These are phyloP conservation scores for Pseudonaja textilis DNA, from an alignment of 2,113 vertebrate genomes.

Conservation along the genomic window DNA sequence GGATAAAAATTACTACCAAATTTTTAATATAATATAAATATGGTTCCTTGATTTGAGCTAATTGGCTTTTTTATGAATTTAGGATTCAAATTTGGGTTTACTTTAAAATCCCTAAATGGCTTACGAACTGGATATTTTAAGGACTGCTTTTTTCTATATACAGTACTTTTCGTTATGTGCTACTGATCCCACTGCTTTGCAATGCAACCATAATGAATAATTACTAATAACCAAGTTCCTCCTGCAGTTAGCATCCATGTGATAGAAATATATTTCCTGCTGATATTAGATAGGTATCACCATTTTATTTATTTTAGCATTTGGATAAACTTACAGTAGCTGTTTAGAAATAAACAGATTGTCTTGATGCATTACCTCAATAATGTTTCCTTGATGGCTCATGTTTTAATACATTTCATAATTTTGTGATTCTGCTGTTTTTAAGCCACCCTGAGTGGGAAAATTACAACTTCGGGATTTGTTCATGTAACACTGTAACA, in stretches of 20 bases:
- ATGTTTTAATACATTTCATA: background rate
- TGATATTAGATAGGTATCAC: background rate
- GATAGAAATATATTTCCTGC: background rate
- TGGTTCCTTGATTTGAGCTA: background rate
- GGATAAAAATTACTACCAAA: background rate
- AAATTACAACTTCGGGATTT: background rate
- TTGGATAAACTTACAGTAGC: background rate
- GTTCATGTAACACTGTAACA: background rate
- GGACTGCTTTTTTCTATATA: background rate
- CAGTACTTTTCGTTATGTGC: background rate
- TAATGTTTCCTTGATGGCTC: background rate
- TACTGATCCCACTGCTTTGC: background rate
- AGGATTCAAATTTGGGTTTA: background rate
- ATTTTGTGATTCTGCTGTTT: background rate
- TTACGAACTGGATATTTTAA: background rate
- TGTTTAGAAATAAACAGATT: background rate
- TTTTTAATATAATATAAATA: background rate
- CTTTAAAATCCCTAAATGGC: background rate
- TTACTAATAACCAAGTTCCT: background rate
- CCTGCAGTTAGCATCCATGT: background rate
- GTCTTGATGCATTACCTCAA: background rate
- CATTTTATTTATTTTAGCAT: background rate
- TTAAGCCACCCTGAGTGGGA: background rate
- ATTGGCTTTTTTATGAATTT: background rate
- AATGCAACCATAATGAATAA: background rate